These are phyloP conservation scores for Ctenochaetus hawaiiensis DNA, from an alignment of 2,797 vertebrate species.

Conservation along the genomic window DNA sequence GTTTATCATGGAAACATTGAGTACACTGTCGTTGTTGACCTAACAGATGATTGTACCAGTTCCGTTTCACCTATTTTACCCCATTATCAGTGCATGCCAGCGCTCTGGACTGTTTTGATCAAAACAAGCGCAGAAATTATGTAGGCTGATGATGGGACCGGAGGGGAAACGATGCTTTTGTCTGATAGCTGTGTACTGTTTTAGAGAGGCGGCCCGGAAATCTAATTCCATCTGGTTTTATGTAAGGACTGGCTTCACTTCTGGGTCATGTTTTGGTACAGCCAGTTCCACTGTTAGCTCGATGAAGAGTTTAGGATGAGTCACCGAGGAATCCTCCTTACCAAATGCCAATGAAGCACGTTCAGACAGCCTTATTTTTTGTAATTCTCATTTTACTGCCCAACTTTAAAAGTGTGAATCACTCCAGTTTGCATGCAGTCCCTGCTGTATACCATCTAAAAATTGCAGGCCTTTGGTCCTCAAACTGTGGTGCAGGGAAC, in stretches of 20 bases:
- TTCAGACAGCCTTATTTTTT: conserved; percentile 15
- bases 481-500: conserved; percentile 31
- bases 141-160: neutral
- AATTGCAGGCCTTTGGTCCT: conserved; percentile 37
- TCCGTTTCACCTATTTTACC: neutral
- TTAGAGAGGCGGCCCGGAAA: conserved; percentile 50
- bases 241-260: conserved; percentile 66
- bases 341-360: conserved; percentile 44
- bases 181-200: conserved; percentile 12
- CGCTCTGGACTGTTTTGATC: conserved; percentile 18
- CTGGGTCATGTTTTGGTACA: conserved; percentile 80
- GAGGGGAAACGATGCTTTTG: conserved; percentile 30
- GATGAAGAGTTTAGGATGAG: conserved; percentile 71
- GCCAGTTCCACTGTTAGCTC: conserved; percentile 65
- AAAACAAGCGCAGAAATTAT: conserved; percentile 52
- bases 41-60: neutral
- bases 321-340: conserved; percentile 63
- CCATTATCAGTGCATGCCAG: conserved; percentile 13
- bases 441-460: conserved; percentile 14
- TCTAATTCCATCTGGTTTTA: conserved; percentile 53
- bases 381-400: neutral
- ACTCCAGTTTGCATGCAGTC: conserved; percentile 35
- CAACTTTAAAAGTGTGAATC: conserved; percentile 21
- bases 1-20: neutral
- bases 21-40: conserved; percentile 2